Percentiles rank a stretch among this genome's conserved stretches.
Evolutionary conservation across 2,797 vertebrate species (phyloP).

Genomic region (Enteromius argenteus): DNA sequence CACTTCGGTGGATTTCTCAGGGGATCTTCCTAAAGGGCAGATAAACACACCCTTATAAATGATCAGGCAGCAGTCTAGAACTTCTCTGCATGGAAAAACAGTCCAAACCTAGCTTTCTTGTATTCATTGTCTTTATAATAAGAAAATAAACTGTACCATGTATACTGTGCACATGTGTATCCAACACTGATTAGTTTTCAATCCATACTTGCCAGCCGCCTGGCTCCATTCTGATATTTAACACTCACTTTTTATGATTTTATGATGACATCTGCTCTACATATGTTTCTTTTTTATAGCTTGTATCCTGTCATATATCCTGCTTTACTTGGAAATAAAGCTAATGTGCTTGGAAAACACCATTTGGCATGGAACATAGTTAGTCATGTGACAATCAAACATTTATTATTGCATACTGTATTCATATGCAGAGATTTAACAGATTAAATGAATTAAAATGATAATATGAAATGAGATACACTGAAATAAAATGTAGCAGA

Average conservation of each 20-base stretch:
- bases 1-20: constrained; percentile 35
- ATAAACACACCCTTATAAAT: not conserved
- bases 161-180: not conserved
- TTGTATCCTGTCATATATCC: not conserved
- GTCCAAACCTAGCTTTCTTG: not conserved
- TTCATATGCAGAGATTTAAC: not conserved
- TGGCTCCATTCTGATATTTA: not conserved
- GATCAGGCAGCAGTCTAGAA: not conserved
- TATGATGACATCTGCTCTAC: not conserved
- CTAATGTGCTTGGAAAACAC: not conserved
- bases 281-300: not conserved
- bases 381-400: not conserved
- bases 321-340: not conserved
- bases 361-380: not conserved
- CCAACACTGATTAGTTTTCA: not conserved
- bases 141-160: not conserved
- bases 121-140: too few species aligned
- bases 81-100: not conserved
- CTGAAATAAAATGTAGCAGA: not conserved
- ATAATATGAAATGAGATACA: too few species aligned
- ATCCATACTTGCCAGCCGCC: not conserved
- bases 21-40: not conserved
- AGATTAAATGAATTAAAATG: too few species aligned
- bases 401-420: not conserved
- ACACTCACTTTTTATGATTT: not conserved